Evolutionary conservation across 2,797 vertebrate genomes (phyloP), one percentile per base, ranked within the genome.

Genomic region (Parauchenoglanis ngamensis): DNA sequence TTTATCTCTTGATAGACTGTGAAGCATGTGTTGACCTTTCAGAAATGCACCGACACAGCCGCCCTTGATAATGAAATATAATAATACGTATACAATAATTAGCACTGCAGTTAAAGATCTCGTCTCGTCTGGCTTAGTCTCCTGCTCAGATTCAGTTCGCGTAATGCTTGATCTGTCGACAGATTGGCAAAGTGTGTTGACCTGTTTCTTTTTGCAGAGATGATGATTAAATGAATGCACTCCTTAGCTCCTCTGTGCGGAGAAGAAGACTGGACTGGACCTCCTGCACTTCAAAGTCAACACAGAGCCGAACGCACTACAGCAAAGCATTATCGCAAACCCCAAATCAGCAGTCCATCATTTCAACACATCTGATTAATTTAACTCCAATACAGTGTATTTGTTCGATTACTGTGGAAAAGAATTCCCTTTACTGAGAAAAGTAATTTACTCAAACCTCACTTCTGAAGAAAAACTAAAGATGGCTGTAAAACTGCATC

Each of bases 1-100:
- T 44, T 73, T n/a, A 72, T 84, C 67, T 84, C 49, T 57, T 40
- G 49, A 84, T 2, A 83, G n/a, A 35, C 49, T 54, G n/a, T 31
- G 10, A 13, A 84, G 57, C 57, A 70, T 84, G 52, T 59, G 83
- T 73, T 84, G 83, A 82, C 80, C 80, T 82, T 82, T 82, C n/a
- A 21, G 15, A 59, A 73, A 57, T 40, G 52, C 35, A 28, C 75
- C 40, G 54, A 23, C n/a, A 25, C 84, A 67, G 57, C 59, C 17
- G 0, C 61, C 46, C 49, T 78, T 2, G 7, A 44, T 61, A 46
- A 85, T 35, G 56, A 70, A 56, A n/a, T 57, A 19, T 10, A 78
- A 31, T 35, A 35, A 12, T 57, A 57, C 57, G 57, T 35, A 57
- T 35, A 56, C 28, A 57, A 57, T 57, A 31, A 31, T 67, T 67